A percentile compares a stretch with the other conserved stretches of the same genome.
Conservation (phyloP, 2,113 vertebrate genomes). For the Sapajus apella region DNA sequence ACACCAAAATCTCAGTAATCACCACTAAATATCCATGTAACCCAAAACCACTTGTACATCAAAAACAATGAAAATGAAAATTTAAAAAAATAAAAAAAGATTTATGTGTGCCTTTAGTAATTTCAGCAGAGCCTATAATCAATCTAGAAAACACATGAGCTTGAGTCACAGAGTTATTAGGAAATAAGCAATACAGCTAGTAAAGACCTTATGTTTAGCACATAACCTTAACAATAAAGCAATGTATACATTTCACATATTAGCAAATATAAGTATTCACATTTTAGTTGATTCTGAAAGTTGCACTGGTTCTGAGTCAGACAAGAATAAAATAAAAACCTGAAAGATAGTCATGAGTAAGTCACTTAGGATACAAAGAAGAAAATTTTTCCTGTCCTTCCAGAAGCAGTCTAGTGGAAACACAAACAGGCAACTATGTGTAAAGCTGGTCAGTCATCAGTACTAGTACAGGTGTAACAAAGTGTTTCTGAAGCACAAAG, state of each 20-base stretch:
- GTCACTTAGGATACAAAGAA: neutral
- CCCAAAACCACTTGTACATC: too few relatives aligned
- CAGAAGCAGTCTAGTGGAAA: neutral
- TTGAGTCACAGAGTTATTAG: neutral
- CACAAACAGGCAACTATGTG: neutral
- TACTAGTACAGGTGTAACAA: neutral
- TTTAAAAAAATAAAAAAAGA: too few relatives aligned
- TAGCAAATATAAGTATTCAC: neutral
- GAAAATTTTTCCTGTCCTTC: neutral
- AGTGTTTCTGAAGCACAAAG: neutral
- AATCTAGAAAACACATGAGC: neutral
- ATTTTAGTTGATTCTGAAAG: neutral
- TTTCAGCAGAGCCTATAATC: neutral
- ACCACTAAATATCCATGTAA: too few relatives aligned
- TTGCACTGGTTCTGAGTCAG: neutral
- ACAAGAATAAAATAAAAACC: conserved; percentile 6
- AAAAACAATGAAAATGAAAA: too few relatives aligned
- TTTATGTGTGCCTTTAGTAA: neutral
- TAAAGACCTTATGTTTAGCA: conserved; percentile 2
- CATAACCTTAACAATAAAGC: neutral
- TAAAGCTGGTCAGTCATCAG: neutral
- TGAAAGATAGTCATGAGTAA: neutral
- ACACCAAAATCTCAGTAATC: too few relatives aligned
- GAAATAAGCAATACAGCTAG: neutral
- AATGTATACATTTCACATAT: neutral